phyloP scores from a whole-genome alignment of 2,113 vertebrate genomes.

The Elachura formosa region DNA sequence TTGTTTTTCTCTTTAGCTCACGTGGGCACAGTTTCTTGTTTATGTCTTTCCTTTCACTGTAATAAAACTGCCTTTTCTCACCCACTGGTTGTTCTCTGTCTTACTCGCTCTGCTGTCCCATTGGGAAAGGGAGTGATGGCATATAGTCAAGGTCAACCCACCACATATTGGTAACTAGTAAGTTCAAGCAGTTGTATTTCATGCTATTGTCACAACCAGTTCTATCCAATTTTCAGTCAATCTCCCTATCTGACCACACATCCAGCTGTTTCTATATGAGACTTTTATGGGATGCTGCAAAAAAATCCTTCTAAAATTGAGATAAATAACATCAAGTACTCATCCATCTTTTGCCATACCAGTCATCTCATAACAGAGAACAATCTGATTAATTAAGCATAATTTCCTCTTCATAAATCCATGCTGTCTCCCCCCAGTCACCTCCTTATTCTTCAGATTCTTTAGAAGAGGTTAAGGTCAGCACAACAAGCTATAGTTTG shows the following conservation, averaged over 20 bases:
- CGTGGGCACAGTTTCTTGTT: rapidly evolving
- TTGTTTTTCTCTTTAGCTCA: neutral
- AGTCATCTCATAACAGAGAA: neutral
- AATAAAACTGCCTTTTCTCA: neutral
- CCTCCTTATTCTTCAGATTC: neutral
- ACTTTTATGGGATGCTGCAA: neutral
- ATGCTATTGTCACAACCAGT: neutral
- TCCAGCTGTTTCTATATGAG: neutral
- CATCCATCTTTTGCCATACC: neutral
- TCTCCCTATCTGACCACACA: neutral
- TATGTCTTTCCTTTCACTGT: neutral
- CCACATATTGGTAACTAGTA: neutral
- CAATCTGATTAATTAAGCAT: neutral
- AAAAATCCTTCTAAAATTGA: neutral
- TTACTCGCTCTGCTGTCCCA: neutral
- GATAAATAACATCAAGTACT: neutral
- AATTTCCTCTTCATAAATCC: neutral
- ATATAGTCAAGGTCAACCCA: neutral
- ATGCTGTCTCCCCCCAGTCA: neutral
- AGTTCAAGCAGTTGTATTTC: neutral
- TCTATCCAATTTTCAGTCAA: neutral
- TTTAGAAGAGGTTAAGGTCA: neutral
- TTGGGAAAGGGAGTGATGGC: neutral
- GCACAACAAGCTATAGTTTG: neutral
- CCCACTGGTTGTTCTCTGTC: neutral